These are phyloP conservation scores for Corapipo altera DNA, from an alignment of 2,113 vertebrate genomes.

Conservation along the genomic window DNA sequence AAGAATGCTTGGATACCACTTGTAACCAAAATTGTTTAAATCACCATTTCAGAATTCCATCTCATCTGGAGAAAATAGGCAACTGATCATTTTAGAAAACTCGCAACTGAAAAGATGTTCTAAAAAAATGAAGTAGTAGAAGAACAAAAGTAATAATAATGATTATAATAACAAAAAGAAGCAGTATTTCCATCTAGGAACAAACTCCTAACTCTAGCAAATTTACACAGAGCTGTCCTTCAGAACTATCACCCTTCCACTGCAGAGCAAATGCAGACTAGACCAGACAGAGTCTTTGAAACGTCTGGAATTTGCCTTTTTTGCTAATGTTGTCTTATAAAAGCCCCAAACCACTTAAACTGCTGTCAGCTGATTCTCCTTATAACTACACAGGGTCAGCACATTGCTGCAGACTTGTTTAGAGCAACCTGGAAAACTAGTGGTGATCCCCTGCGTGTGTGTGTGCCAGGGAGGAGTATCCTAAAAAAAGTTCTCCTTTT, in stretches of 20 bases:
- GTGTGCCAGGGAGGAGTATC: rapidly evolving
- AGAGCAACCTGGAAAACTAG: background rate
- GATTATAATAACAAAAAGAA: background rate
- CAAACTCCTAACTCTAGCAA: background rate
- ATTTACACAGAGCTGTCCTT: background rate
- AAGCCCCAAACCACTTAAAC: background rate
- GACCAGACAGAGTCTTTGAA: background rate
- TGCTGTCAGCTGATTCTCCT: background rate
- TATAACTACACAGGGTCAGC: background rate
- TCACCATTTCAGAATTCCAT: background rate
- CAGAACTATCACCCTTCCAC: background rate
- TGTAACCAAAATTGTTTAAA: background rate
- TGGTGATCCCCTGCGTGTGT: background rate
- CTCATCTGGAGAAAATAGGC: background rate
- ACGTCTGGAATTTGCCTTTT: background rate
- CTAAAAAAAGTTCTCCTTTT: background rate
- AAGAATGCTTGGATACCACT: background rate
- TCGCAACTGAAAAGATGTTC: background rate
- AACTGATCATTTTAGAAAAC: background rate
- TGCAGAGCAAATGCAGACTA: background rate
- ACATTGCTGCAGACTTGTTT: background rate
- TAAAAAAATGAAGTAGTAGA: background rate
- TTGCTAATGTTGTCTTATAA: background rate
- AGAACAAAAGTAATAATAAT: background rate
- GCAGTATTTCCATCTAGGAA: background rate